phyloP scores from a whole-genome alignment of 2,888 invertebrate genomes.

The Bibio marci region DNA sequence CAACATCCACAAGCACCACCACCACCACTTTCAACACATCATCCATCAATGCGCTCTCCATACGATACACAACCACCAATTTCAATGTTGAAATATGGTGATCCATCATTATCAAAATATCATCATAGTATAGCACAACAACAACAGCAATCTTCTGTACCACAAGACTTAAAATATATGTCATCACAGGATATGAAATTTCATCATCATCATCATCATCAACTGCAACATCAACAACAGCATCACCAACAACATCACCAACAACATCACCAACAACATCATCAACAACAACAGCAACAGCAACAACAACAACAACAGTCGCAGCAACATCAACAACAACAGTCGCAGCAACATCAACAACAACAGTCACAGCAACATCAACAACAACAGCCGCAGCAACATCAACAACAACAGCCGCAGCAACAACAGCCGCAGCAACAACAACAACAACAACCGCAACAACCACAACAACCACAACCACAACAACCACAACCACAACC shows the following conservation, averaged over 20 bases:
- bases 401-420: too few relatives aligned
- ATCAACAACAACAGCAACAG: too few relatives aligned
- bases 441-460: too few relatives aligned
- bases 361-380: too few relatives aligned
- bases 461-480: too few relatives aligned
- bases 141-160: constrained; percentile 14
- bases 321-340: too few relatives aligned
- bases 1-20: background rate
- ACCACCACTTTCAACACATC: constrained; percentile 14
- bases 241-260: background rate
- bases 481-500: background rate
- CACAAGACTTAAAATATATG: constrained; percentile 28
- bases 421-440: too few relatives aligned
- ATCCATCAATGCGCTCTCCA: constrained; percentile 21
- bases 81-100: constrained; percentile 28
- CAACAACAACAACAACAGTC: too few relatives aligned
- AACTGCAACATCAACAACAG: background rate
- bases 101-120: constrained; percentile 26
- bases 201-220: background rate
- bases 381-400: too few relatives aligned
- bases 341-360: too few relatives aligned
- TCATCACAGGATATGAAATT: constrained; percentile 12
- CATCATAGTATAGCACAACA: constrained; percentile 14
- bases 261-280: too few relatives aligned
- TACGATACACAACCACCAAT: constrained; percentile 24